phyloP scores from a whole-genome alignment of 2,113 vertebrate genomes.

The Clinocottus analis region DNA sequence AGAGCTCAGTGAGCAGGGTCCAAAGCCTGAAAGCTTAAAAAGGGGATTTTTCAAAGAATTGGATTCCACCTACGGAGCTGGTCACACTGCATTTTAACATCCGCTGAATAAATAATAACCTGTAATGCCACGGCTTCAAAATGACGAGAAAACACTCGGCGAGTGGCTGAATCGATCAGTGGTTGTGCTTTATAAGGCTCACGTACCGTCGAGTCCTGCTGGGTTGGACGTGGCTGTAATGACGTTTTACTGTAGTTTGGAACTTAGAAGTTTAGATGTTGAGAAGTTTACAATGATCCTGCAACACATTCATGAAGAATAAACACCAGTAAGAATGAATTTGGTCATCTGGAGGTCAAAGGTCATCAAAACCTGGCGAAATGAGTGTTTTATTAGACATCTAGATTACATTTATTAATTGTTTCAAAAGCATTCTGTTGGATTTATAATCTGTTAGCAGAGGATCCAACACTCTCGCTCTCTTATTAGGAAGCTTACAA shows the following conservation, averaged over 20 bases:
- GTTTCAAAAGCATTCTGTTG: not conserved
- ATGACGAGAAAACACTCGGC: not conserved
- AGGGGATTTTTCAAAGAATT: not conserved
- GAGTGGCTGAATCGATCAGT: not conserved
- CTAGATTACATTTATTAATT: not conserved
- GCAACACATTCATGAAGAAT: not conserved
- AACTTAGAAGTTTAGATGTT: too few species aligned
- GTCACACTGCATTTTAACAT: not conserved
- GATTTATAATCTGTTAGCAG: not conserved
- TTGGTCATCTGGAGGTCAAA: not conserved
- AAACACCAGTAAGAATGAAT: not conserved
- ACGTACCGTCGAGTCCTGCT: not conserved
- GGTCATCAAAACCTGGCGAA: not conserved
- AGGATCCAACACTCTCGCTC: not conserved
- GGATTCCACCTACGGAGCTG: not conserved
- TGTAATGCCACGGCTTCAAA: too few species aligned
- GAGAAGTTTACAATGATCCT: not conserved
- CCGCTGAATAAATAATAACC: not conserved
- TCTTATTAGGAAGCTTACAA: not conserved
- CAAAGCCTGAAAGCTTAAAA: not conserved
- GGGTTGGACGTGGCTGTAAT: not conserved
- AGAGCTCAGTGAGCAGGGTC: too few species aligned
- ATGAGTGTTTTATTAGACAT: not conserved
- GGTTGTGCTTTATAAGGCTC: not conserved
- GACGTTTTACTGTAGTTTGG: not conserved